phyloP scores from a whole-genome alignment of 2,888 invertebrate genomes.

The Silvanus unidentatus region DNA sequence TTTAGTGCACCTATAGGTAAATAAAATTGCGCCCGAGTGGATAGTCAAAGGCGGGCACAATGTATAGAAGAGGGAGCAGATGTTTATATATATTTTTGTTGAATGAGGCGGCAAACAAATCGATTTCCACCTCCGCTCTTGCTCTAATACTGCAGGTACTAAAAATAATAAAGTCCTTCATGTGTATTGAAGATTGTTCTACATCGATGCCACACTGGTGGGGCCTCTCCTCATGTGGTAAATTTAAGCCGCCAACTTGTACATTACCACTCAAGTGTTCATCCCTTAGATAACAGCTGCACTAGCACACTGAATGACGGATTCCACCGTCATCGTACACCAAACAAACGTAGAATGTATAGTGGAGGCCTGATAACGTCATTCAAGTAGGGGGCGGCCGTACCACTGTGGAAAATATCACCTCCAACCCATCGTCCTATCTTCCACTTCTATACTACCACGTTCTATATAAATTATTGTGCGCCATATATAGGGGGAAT shows the following conservation, averaged over 20 bases:
- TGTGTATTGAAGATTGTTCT: conserved; percentile 7
- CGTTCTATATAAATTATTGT: no score
- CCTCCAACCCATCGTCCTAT: no score
- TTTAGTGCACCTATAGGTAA: conserved; percentile 2
- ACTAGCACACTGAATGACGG: neutral
- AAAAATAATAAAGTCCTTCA: conserved; percentile 10
- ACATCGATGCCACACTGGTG: conserved; percentile 1
- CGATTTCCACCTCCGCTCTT: conserved; percentile 4
- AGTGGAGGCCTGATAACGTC: conserved; percentile 8
- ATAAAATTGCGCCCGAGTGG: conserved; percentile 9
- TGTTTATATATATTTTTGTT: neutral
- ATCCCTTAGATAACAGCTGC: conserved; percentile 15
- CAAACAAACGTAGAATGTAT: neutral
- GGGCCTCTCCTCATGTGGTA: conserved; percentile 10
- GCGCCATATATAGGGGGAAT: no score
- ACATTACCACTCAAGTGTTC: conserved; percentile 18
- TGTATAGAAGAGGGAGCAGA: no score
- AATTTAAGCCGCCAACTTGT: conserved; percentile 6
- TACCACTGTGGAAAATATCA: no score
- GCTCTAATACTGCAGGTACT: conserved; percentile 3
- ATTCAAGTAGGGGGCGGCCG: conserved; percentile 8
- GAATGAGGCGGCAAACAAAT: conserved; percentile 1
- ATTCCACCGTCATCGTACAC: neutral
- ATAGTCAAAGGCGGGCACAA: conserved; percentile 10
- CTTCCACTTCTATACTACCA: no score